phyloP scores from a whole-genome alignment of 2,888 invertebrate genomes.

The Syrista parreyssii region DNA sequence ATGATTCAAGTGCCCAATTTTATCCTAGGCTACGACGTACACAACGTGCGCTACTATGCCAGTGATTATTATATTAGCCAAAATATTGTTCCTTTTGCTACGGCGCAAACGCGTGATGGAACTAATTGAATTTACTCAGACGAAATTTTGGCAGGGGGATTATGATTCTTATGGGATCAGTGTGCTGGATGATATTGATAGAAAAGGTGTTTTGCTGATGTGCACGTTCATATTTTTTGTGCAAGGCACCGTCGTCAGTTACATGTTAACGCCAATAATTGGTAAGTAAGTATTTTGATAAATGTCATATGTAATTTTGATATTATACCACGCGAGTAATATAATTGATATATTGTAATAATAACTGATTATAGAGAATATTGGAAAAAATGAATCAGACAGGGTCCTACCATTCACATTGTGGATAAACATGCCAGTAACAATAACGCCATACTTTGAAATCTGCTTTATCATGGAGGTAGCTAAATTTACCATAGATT shows the following conservation, averaged over 20 bases:
- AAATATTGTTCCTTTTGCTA: conserved; percentile 25
- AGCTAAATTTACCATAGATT: background rate
- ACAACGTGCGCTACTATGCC: conserved; percentile 28
- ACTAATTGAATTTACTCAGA: conserved; percentile 31
- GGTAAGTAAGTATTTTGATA: conserved; percentile 21
- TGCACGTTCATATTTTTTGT: conserved; percentile 31
- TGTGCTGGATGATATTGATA: conserved; percentile 31
- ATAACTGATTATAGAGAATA: conserved; percentile 28
- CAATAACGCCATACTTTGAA: conserved; percentile 34
- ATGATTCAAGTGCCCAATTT: background rate
- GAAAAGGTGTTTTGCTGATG: conserved; percentile 29
- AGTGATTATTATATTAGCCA: conserved; percentile 28
- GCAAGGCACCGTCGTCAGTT: conserved; percentile 28
- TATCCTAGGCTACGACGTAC: conserved; percentile 34
- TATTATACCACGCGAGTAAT: background rate
- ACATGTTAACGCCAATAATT: conserved; percentile 32
- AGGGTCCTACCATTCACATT: conserved; percentile 29
- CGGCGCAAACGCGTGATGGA: conserved; percentile 25
- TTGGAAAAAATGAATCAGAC: conserved; percentile 35
- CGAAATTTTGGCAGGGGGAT: conserved; percentile 34
- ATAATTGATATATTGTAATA: background rate
- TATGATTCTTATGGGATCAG: conserved; percentile 30
- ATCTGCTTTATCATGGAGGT: conserved; percentile 21
- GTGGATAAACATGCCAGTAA: conserved; percentile 8
- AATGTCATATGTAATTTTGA: background rate